A percentile compares a stretch with the other conserved stretches of the same genome.
Conservation (phyloP, 2,888 invertebrate species). For the Augochlorella aurata region DNA sequence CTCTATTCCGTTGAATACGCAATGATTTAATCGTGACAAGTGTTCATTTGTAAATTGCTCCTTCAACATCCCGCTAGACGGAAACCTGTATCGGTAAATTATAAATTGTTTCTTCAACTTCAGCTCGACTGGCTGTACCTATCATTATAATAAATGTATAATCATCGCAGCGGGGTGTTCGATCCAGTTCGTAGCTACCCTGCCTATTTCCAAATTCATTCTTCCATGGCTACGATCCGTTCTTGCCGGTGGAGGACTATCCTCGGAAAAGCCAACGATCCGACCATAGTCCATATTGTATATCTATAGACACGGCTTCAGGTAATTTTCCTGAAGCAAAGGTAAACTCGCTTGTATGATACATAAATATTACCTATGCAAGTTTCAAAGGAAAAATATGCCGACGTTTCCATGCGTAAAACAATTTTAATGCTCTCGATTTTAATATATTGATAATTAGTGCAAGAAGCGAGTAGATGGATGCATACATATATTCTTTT, state of each 20-base stretch:
- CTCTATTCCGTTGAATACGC: background rate
- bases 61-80: background rate
- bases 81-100: slow-evolving; percentile 1
- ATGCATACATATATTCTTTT: too few relatives aligned
- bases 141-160: background rate
- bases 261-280: background rate
- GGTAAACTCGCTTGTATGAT: too few relatives aligned
- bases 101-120: background rate
- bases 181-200: background rate
- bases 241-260: background rate
- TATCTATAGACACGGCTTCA: too few relatives aligned
- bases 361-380: too few relatives aligned
- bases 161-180: background rate
- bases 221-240: background rate
- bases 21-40: background rate
- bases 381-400: too few relatives aligned
- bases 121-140: background rate
- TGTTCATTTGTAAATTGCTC: background rate
- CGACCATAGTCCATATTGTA: background rate
- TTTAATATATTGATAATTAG: too few relatives aligned
- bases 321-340: too few relatives aligned
- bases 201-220: background rate
- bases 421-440: too few relatives aligned
- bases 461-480: too few relatives aligned
- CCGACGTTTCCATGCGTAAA: too few relatives aligned